Percentiles rank a stretch among this genome's conserved stretches.
These are phyloP conservation scores for Ptilodon capucinus DNA, from an alignment of 2,888 invertebrate species.

Conservation along the genomic window DNA sequence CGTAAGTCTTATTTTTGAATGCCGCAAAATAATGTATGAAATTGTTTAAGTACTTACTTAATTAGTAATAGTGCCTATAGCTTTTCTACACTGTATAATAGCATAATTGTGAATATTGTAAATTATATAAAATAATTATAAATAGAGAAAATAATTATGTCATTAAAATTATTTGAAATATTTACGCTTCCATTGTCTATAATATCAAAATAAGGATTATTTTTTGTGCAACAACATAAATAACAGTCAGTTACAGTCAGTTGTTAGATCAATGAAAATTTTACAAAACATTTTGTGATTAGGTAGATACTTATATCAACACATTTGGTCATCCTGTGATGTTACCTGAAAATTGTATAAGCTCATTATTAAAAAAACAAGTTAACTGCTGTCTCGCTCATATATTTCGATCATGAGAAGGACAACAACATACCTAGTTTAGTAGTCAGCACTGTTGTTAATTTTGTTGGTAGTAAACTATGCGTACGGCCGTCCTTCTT, in stretches of 20 bases:
- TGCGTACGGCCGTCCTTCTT: too few species aligned
- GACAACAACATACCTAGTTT: too few species aligned
- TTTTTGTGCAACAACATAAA: not conserved
- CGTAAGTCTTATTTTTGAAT: constrained; percentile 7
- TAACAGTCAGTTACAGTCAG: constrained; percentile 1
- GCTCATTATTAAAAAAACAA: too few species aligned
- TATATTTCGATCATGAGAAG: too few species aligned
- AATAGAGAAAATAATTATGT: not conserved
- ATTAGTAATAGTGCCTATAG: too few species aligned
- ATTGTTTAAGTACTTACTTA: not conserved
- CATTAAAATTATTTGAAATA: constrained; percentile 1
- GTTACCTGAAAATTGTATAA: constrained; percentile 76
- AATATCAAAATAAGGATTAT: constrained; percentile 3
- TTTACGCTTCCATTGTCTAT: constrained; percentile 32
- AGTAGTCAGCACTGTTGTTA: too few species aligned
- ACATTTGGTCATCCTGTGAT: constrained; percentile 76
- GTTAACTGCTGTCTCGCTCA: too few species aligned
- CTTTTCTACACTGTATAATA: not conserved
- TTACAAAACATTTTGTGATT: constrained; percentile 35
- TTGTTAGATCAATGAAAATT: constrained; percentile 32
- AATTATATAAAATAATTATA: not conserved
- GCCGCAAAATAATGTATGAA: constrained; percentile 9
- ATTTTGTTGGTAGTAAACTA: too few species aligned
- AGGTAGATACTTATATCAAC: constrained; percentile 50
- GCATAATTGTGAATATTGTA: not conserved